phyloP scores from a whole-genome alignment of 2,888 invertebrate genomes.

The Peribatodes rhomboidaria region DNA sequence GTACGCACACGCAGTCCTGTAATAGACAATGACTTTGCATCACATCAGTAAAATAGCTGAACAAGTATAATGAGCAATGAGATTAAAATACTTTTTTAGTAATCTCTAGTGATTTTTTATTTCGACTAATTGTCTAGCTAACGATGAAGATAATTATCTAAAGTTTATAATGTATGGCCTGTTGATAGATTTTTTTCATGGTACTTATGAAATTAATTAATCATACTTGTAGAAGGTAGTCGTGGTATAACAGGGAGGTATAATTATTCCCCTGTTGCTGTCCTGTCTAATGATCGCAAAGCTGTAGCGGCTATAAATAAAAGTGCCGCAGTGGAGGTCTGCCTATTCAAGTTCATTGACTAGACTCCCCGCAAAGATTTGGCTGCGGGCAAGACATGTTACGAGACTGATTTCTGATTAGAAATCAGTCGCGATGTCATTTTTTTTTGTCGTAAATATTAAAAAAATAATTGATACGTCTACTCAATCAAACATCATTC shows the following conservation, averaged over 20 bases:
- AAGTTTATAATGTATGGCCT: neutral
- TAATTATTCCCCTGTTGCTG: slow-evolving; percentile 15
- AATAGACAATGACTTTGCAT: too few relatives aligned
- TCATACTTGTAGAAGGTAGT: neutral
- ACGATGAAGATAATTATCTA: neutral
- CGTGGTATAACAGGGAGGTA: neutral
- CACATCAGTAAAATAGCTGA: too few relatives aligned
- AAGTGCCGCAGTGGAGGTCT: slow-evolving; percentile 72
- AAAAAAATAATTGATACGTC: too few relatives aligned
- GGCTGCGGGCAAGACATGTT: slow-evolving; percentile 23
- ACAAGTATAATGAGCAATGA: too few relatives aligned
- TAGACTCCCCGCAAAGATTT: slow-evolving; percentile 74
- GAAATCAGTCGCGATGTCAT: too few relatives aligned
- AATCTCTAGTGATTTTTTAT: too few relatives aligned
- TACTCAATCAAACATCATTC: too few relatives aligned
- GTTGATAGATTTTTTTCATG: slow-evolving; percentile 6
- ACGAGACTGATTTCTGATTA: slow-evolving; percentile 14
- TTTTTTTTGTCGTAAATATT: too few relatives aligned
- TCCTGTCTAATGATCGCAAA: slow-evolving; percentile 19
- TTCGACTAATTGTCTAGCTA: neutral
- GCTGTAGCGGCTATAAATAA: slow-evolving; percentile 62
- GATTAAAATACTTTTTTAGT: too few relatives aligned
- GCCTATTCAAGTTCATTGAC: slow-evolving; percentile 77
- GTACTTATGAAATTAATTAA: slow-evolving; percentile 10
- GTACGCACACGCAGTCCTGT: too few relatives aligned